Conservation (phyloP, 2,113 vertebrate genomes). For the Tylochromis polylepis region DNA sequence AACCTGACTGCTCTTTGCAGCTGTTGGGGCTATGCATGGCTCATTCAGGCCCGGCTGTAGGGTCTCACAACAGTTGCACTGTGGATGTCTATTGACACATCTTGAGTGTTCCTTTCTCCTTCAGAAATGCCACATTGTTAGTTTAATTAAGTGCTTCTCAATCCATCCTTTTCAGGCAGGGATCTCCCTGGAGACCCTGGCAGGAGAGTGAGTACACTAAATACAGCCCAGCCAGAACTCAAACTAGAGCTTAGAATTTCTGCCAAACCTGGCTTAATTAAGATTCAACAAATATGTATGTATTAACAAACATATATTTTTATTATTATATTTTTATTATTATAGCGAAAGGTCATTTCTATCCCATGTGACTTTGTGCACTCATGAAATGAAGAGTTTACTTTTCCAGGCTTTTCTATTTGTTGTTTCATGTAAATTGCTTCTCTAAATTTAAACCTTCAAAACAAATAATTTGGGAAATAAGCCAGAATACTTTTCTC, state of each 20-base stretch:
- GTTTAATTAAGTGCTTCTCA: constrained; percentile 74
- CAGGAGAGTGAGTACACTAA: constrained; percentile 12
- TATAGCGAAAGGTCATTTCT: constrained; percentile 13
- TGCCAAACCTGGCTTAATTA: constrained; percentile 10
- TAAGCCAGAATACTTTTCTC: constrained; percentile 63
- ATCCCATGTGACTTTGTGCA: constrained; percentile 24
- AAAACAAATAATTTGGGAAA: constrained; percentile 75
- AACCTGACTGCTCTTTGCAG: constrained; percentile 67
- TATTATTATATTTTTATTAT: neutral
- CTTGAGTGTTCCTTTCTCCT: constrained; percentile 72
- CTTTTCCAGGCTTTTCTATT: constrained; percentile 64
- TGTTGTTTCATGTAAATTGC: constrained; percentile 69
- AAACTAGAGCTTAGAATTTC: neutral
- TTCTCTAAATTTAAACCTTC: constrained; percentile 74
- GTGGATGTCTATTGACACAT: constrained; percentile 73
- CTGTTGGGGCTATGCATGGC: constrained; percentile 71
- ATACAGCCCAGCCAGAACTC: constrained; percentile 8
- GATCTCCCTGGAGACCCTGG: constrained; percentile 49
- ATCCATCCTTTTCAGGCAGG: constrained; percentile 58
- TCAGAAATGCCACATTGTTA: constrained; percentile 74
- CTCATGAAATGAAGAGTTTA: constrained; percentile 50
- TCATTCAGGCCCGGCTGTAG: constrained; percentile 51
- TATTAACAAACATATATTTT: constrained; percentile 11
- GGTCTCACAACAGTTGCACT: constrained; percentile 71
- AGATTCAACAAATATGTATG: neutral